phyloP scores from a whole-genome alignment of 2,797 vertebrate species.

The Bucorvus abyssinicus region DNA sequence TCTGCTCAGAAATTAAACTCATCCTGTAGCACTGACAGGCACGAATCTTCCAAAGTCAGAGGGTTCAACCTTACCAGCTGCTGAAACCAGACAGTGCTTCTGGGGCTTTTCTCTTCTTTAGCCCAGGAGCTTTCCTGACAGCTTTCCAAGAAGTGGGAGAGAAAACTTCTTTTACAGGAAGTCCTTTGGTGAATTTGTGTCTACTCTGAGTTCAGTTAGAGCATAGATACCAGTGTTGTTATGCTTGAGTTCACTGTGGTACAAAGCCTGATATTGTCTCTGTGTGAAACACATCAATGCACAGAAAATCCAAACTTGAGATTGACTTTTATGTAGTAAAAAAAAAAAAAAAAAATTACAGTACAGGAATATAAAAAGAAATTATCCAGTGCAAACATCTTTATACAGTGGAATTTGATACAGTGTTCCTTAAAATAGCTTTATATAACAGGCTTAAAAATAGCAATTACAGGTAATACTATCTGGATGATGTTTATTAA shows the following conservation, averaged over 20 bases:
- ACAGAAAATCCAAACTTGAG: not conserved
- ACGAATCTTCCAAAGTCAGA: not conserved
- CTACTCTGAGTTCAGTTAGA: not conserved
- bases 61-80: not conserved
- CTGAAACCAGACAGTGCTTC: not conserved
- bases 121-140: not conserved
- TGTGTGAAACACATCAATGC: not conserved
- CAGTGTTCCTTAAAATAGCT: constrained; percentile 10
- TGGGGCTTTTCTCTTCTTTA: not conserved
- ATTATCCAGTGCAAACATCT: constrained; percentile 60
- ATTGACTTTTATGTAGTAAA: constrained; percentile 69
- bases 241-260: not conserved
- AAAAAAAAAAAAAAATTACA: constrained; percentile 6
- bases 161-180: not conserved
- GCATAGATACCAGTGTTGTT: not conserved
- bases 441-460: not conserved
- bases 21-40: not conserved
- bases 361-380: constrained; percentile 51
- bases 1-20: not conserved
- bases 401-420: constrained; percentile 46
- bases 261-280: not conserved
- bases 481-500: not conserved
- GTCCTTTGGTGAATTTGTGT: not conserved
- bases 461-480: not conserved
- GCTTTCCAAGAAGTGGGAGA: not conserved